Evolutionary conservation across 92 coral and sea anemone species (phyloP), one percentile per base, ranked within the genome.

Genomic region (Zoanthus solanderi): DNA sequence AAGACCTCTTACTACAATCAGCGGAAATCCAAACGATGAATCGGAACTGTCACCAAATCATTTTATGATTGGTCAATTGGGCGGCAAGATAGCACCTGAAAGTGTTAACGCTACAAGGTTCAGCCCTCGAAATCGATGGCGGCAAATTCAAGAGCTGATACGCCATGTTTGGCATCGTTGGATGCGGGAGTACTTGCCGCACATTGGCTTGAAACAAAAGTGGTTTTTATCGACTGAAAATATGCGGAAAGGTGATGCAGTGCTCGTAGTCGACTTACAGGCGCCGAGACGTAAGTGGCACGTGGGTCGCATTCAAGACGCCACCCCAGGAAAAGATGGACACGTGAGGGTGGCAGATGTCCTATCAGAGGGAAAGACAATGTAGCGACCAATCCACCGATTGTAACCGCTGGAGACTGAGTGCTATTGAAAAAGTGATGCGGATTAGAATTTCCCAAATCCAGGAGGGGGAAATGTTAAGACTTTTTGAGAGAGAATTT

Each of bases 81-180:
- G 95, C 30, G 95, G 95, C 34, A 89, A 93, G 78, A 56, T 93
- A 66, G 92, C 91, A n/a, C 95, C 95, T 67, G 87, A 90, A 16
- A 90, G 85, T 84, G 95, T 93, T n/a, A 93, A 93, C 63, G 42
- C 48, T 7, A 90, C 93, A 42, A 13, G 82, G 10, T 80, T 88
- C 56, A 85, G 85, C 60, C 84, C 89, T 16, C 29, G 91, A 6
- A 88, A 89, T 30, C 84, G 94, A 12, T 85, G 94, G 92, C 79
- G 92, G 83, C 84, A 87, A 48, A 82, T 84, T 6, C 92, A 92
- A 63, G 89, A 92, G 73, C 92, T 92, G n/a, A 92, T 92, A 56
- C 94, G 94, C 5, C 84, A 79, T 23, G 90, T 88, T 31, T 92
- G 94, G 87, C 81, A 87, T 29, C 83, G 93, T 44, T 92, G 94